A percentile compares a stretch with the other conserved stretches of the same genome.
Conservation (phyloP, 2,797 vertebrate species). For the Scyliorhinus canicula region DNA sequence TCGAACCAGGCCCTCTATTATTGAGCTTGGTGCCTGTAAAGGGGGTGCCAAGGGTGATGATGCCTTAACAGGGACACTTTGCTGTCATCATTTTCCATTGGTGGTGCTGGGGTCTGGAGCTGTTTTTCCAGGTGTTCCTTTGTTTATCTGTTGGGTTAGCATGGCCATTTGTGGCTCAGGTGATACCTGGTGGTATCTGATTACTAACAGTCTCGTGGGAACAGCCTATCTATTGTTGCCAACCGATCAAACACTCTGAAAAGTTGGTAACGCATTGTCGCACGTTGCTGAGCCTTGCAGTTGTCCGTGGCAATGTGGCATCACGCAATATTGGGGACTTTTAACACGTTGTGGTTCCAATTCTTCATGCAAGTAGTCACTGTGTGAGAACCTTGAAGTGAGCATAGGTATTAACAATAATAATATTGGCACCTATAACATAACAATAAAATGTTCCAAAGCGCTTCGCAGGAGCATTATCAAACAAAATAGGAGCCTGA, state of each 20-base stretch:
- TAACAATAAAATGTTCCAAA: no score
- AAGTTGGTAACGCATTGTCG: neutral
- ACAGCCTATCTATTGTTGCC: neutral
- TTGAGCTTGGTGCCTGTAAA: no score
- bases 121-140: neutral
- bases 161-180: neutral
- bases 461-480: no score
- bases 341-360: neutral
- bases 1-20: neutral
- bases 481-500: no score
- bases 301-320: neutral
- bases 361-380: neutral
- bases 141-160: neutral
- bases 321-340: neutral
- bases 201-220: neutral
- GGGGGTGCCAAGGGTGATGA: neutral
- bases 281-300: neutral
- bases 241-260: neutral
- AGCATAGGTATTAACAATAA: neutral
- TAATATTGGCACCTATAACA: no score
- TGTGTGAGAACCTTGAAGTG: neutral
- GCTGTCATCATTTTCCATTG: neutral
- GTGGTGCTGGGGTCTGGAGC: neutral
- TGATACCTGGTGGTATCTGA: neutral
- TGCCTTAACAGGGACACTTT: neutral